Percentiles rank a stretch among this genome's conserved stretches.
Conservation (phyloP, 2,888 invertebrate species). For the Andrena minutula region DNA sequence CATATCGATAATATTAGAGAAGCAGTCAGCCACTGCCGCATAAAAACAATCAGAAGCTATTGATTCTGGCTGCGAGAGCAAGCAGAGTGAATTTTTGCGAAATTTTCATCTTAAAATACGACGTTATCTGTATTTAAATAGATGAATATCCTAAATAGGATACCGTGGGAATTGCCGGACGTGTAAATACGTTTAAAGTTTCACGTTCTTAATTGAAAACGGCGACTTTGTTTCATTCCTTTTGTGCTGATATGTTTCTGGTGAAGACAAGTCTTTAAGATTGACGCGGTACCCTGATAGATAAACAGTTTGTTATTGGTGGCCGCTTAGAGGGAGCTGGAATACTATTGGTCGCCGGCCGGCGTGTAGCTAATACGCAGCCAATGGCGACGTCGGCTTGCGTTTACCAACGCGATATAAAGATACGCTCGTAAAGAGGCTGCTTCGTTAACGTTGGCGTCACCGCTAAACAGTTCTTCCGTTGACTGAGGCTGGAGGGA, state of each 20-base stretch:
- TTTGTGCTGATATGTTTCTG: background rate
- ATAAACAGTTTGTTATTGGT: conserved; percentile 29
- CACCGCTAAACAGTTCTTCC: conserved; percentile 65
- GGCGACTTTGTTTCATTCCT: background rate
- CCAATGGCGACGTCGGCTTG: conserved; percentile 32
- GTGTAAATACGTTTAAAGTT: background rate
- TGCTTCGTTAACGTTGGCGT: conserved; percentile 60
- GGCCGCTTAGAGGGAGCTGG: background rate
- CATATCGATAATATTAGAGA: background rate
- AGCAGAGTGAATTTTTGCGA: background rate
- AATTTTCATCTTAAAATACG: background rate
- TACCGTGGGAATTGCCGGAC: background rate
- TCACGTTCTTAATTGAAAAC: background rate
- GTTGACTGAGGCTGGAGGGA: conserved; percentile 69
- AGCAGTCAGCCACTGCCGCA: background rate
- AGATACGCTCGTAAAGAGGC: conserved; percentile 42
- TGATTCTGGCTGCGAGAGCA: background rate
- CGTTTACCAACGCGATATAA: conserved; percentile 51
- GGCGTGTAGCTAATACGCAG: background rate
- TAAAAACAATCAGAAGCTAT: background rate
- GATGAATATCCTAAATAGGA: background rate
- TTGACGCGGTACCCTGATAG: conserved; percentile 2
- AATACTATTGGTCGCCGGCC: conserved; percentile 5
- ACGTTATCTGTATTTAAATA: background rate
- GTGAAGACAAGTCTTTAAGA: conserved; percentile 6